Evolutionary conservation across 2,888 invertebrate species (phyloP).

Genomic region (Polydrusus cervinus): DNA sequence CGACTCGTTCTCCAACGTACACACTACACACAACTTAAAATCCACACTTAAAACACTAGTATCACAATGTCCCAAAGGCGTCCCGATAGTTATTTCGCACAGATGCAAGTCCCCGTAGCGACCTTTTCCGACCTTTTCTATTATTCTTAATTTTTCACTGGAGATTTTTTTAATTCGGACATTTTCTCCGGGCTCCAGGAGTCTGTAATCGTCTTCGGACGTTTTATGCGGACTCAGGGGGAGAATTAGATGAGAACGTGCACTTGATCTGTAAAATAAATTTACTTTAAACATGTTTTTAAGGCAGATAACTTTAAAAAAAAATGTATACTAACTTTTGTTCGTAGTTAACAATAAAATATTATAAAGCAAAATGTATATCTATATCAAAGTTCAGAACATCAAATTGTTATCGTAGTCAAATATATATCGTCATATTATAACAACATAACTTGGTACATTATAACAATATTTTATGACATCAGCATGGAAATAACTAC

Average conservation of each 20-base stretch:
- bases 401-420: no score
- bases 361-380: no score
- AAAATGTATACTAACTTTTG: no score
- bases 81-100: constrained; percentile 75
- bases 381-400: no score
- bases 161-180: constrained; percentile 78
- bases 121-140: constrained; percentile 85
- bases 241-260: constrained; percentile 68
- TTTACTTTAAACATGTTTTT: constrained; percentile 3
- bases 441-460: no score
- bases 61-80: constrained; percentile 47
- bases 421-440: no score
- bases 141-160: constrained; percentile 81
- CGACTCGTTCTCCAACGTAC: constrained; percentile 78
- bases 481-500: no score
- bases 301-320: background rate
- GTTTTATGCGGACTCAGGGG: constrained; percentile 67
- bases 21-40: constrained; percentile 79
- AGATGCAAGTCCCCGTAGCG: constrained; percentile 84
- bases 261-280: constrained; percentile 64
- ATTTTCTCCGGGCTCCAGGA: constrained; percentile 65
- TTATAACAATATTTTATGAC: no score
- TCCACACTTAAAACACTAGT: constrained; percentile 62
- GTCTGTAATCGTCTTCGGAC: constrained; percentile 69
- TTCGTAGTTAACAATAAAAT: no score